A percentile compares a stretch with the other conserved stretches of the same genome.
Evolutionary conservation across 2,888 invertebrate genomes (phyloP).

Genomic region (Pristionchus mayeri): DNA sequence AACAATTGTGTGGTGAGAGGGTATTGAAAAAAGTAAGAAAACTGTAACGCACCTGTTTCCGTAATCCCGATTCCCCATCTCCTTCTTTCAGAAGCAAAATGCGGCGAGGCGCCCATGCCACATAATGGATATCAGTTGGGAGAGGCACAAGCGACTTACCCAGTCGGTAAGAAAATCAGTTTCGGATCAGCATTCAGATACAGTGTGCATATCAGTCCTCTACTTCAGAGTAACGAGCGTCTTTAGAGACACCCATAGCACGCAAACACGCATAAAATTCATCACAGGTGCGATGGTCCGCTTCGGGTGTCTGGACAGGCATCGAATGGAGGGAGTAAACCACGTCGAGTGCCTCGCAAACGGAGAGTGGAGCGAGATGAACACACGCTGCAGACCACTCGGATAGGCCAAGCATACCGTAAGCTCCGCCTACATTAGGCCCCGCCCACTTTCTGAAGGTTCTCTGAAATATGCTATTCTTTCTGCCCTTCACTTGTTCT

Average conservation of each 20-base stretch:
- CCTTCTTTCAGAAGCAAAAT: conserved; percentile 57
- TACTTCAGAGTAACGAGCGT: background rate
- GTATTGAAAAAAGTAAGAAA: too few species aligned
- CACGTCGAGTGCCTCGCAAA: conserved; percentile 91
- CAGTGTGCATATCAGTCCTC: too few species aligned
- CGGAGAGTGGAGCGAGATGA: conserved; percentile 83
- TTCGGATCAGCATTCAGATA: too few species aligned
- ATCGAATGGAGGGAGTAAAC: conserved; percentile 91
- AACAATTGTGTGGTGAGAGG: too few species aligned
- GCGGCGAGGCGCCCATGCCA: conserved; percentile 59
- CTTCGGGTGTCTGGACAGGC: conserved; percentile 89
- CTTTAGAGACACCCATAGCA: too few species aligned
- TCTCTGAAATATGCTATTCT: too few species aligned
- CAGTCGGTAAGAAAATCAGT: conserved; percentile 58
- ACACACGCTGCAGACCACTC: conserved; percentile 65
- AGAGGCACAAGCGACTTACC: conserved; percentile 55
- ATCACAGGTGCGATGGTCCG: conserved; percentile 85
- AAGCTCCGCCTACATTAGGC: background rate
- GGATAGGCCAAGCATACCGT: conserved; percentile 49
- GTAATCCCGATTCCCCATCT: background rate
- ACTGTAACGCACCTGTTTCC: too few species aligned
- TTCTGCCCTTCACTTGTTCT: too few species aligned
- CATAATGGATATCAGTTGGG: conserved; percentile 63
- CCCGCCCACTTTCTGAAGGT: background rate
- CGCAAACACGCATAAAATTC: too few species aligned